Percentiles rank a stretch among this genome's conserved stretches.
Conservation (phyloP, 1,140 invertebrate genomes). For the Laodelphax striatellus region DNA sequence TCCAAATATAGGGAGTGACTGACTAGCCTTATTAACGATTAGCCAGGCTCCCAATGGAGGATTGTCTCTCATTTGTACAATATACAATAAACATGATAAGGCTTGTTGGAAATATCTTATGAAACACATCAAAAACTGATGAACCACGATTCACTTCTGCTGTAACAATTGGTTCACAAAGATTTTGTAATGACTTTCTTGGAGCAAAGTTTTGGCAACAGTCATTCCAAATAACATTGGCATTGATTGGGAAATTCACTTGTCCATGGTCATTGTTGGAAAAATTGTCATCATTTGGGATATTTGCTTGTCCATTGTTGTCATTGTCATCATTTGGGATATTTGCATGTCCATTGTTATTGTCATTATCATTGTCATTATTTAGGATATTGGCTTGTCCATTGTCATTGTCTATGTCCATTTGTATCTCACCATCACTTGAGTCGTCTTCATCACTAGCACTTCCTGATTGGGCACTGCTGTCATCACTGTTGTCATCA, state of each 20-base stretch:
- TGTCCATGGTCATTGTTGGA: not conserved
- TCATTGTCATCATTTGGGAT: not conserved
- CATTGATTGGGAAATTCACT: not conserved
- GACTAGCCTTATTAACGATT: too few species aligned
- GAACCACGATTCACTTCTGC: not conserved
- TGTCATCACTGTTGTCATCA: not conserved
- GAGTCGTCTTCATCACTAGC: not conserved
- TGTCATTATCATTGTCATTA: not conserved
- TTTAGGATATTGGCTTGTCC: not conserved
- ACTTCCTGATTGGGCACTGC: not conserved
- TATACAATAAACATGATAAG: slow-evolving; percentile 4
- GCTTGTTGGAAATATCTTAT: slow-evolving; percentile 1
- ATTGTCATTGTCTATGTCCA: not conserved
- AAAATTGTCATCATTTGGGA: not conserved
- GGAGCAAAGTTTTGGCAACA: not conserved
- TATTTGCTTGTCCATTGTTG: not conserved
- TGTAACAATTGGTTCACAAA: not conserved
- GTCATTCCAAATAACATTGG: not conserved
- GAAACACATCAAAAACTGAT: not conserved
- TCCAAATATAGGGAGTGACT: too few species aligned
- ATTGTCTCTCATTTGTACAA: too few species aligned
- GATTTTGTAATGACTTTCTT: not conserved
- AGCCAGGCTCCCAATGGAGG: too few species aligned
- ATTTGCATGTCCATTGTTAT: not conserved
- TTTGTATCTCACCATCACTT: not conserved